Evolutionary conservation across 1,140 invertebrate species (phyloP).

Genomic region (Apocrypta bakeri): DNA sequence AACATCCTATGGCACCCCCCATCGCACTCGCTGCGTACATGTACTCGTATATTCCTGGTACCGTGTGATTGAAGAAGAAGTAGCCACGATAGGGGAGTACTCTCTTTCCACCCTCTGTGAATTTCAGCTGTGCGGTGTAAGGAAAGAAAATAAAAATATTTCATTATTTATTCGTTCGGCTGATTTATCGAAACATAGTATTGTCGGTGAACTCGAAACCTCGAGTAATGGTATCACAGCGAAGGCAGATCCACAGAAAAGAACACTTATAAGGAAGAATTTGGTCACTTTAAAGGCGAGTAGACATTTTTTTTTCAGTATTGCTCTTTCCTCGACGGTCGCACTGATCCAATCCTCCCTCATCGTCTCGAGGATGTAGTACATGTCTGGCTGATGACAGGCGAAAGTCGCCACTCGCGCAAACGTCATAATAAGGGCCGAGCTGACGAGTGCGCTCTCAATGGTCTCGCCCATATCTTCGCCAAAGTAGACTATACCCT

Average conservation of each 20-base stretch:
- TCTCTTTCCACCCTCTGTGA: constrained; percentile 36
- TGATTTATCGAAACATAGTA: neutral
- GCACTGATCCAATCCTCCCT: constrained; percentile 57
- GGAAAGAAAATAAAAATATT: neutral
- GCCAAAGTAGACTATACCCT: constrained; percentile 41
- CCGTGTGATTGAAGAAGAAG: constrained; percentile 54
- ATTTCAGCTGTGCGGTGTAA: constrained; percentile 32
- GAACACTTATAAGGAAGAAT: constrained; percentile 58
- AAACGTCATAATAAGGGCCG: constrained; percentile 52
- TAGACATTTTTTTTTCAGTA: constrained; percentile 57
- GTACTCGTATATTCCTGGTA: constrained; percentile 52
- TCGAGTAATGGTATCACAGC: constrained; percentile 56
- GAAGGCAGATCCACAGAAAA: constrained; percentile 44
- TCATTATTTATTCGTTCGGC: neutral
- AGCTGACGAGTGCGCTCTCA: constrained; percentile 56
- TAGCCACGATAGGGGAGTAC: constrained; percentile 60
- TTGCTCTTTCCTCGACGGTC: constrained; percentile 43
- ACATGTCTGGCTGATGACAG: constrained; percentile 55
- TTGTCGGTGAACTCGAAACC: constrained; percentile 52
- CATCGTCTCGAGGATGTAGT: constrained; percentile 60
- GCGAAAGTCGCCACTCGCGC: constrained; percentile 55
- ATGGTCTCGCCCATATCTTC: constrained; percentile 59
- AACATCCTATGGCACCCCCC: constrained; percentile 46
- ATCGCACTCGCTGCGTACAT: constrained; percentile 52
- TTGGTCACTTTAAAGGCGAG: constrained; percentile 58